phyloP scores from a whole-genome alignment of 1,140 invertebrate species.

The Gryllus bimaculatus region DNA sequence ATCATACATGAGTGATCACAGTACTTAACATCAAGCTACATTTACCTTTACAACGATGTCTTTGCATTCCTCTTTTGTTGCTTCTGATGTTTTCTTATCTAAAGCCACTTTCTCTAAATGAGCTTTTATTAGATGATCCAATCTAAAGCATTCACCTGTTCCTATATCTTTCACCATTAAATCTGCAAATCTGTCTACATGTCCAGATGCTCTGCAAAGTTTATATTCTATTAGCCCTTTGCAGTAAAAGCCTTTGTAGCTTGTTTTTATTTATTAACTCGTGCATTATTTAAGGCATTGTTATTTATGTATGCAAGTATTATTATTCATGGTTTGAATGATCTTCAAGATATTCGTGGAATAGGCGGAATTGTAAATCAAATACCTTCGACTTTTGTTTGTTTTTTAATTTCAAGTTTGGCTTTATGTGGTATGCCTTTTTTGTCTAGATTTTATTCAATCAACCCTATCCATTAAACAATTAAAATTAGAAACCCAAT shows the following conservation, averaged over 20 bases:
- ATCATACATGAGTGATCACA: background rate
- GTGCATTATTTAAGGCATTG: background rate
- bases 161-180: conserved; percentile 97
- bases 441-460: no score
- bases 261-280: background rate
- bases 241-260: background rate
- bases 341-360: no score
- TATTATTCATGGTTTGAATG: no score
- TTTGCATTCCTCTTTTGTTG: conserved; percentile 63
- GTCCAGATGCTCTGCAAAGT: conserved; percentile 77
- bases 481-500: no score
- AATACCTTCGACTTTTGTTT: no score
- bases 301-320: no score
- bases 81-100: conserved; percentile 71
- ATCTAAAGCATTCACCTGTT: conserved; percentile 91
- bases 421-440: no score
- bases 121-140: conserved; percentile 98
- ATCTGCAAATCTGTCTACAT: conserved; percentile 98
- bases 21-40: background rate
- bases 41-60: conserved; percentile 65
- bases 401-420: no score
- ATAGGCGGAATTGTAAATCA: no score
- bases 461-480: no score
- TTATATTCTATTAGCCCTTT: background rate
- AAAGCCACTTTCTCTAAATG: conserved; percentile 80